Evolutionary conservation across 2,888 invertebrate genomes (phyloP).

Genomic region (Aporophyla nigra): DNA sequence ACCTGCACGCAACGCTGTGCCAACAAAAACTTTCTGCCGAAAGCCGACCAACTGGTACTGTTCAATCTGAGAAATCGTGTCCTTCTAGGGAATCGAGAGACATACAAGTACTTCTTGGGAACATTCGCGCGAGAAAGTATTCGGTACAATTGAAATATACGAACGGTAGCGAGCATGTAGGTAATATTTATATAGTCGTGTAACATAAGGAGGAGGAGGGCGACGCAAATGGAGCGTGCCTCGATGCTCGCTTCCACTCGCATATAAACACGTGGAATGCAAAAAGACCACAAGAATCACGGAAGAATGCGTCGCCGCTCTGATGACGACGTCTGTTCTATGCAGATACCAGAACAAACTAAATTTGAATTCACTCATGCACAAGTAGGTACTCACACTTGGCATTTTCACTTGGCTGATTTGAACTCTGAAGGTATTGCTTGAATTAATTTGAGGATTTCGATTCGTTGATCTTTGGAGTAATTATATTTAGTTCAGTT

Average conservation of each 20-base stretch:
- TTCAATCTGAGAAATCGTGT: conserved; percentile 85
- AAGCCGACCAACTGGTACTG: conserved; percentile 85
- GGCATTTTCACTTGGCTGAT: background rate
- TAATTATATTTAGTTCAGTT: conserved; percentile 20
- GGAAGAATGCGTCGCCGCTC: conserved; percentile 77
- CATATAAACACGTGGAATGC: conserved; percentile 80
- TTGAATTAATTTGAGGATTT: conserved; percentile 3
- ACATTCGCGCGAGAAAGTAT: conserved; percentile 74
- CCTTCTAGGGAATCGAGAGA: conserved; percentile 81
- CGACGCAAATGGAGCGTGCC: conserved; percentile 83
- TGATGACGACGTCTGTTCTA: conserved; percentile 62
- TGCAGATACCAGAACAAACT: conserved; percentile 58
- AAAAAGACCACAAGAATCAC: conserved; percentile 83
- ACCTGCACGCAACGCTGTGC: conserved; percentile 75
- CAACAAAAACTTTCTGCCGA: conserved; percentile 85
- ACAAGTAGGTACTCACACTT: conserved; percentile 24
- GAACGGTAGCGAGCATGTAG: conserved; percentile 60
- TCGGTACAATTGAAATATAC: conserved; percentile 73
- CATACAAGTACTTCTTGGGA: conserved; percentile 71
- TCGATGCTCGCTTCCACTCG: conserved; percentile 81
- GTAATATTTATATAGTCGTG: conserved; percentile 69
- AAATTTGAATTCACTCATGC: conserved; percentile 42
- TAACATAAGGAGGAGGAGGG: conserved; percentile 76
- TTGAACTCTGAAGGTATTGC: conserved; percentile 6
- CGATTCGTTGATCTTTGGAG: conserved; percentile 4